Base-by-base conservation (phyloP, 1,140 invertebrate genomes). In the Orchestia grillus region DNA sequence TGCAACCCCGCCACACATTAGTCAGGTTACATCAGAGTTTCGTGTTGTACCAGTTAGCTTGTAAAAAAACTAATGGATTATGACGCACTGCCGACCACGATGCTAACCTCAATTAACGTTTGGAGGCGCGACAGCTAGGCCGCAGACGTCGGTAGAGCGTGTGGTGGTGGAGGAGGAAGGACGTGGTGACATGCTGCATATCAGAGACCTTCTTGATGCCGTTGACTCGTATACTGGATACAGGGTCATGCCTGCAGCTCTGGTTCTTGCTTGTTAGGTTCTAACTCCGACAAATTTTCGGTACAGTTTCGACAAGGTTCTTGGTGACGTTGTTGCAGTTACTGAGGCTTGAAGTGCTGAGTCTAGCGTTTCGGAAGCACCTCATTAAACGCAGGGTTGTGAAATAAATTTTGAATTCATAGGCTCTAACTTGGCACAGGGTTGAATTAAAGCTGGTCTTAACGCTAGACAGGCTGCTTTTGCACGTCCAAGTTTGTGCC, bases 41-140 rank as follows among this genome's bases (percentile, higher is more conserved):
- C 88, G 88, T 91, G 88, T 43, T 91, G 44, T 91, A 91, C 88
- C 88, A 91, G 88, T 44, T 91, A 42, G 41, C 41, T 91, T 42
- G 6, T 4, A 44, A 91, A 23, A 44, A 91, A 91, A 16, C 23
- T 42, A 91, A 91, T 91, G 88, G 41, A 44, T 91, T 91, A 91
- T 41, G 88, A 4, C 88, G 42, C 44, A 15, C 6, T 41, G 15
- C 41, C 44, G 41, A 91, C 88, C 88, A 44, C 88, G 44, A 41
- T 91, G 41, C 41, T 91, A 41, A 91, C 88, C 88, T 91, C 88
- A 42, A 91, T 91, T 91, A 91, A 42, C 23, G 88, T 91, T 44
- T 91, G 15, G 62, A 3, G 62, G 28, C 62, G 11, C 62, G 62
- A 77, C 62, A 23, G 62, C 62, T 77, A 77, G 62, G 62, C 62